These are phyloP conservation scores for Phrynocephalus guinanensis DNA, from an alignment of 2,797 vertebrate genomes.

Conservation along the genomic window DNA sequence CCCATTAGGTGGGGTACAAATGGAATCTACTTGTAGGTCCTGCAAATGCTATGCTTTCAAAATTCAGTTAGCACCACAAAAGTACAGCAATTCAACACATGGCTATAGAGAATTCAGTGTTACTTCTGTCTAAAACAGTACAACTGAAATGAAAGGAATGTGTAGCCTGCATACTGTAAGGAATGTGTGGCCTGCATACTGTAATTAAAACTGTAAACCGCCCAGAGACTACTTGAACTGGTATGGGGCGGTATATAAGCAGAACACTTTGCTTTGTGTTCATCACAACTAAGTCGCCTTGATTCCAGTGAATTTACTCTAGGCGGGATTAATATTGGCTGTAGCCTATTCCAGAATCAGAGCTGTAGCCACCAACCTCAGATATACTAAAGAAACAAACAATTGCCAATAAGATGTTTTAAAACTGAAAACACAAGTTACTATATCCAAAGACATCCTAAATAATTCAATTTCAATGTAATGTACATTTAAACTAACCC, in stretches of 20 bases:
- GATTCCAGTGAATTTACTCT: too few species aligned
- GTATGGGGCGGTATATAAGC: too few species aligned
- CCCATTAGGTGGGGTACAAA: neutral
- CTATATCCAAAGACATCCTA: neutral
- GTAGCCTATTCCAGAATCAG: neutral
- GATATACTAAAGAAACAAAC: neutral
- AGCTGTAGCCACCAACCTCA: neutral
- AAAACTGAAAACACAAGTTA: neutral
- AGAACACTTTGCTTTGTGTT: too few species aligned
- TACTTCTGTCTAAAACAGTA: too few species aligned
- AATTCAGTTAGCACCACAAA: neutral
- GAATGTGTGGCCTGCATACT: too few species aligned
- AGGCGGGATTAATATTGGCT: too few species aligned
- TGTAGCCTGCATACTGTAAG: too few species aligned
- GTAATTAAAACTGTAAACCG: too few species aligned
- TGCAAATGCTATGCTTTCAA: too few species aligned
- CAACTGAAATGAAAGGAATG: too few species aligned
- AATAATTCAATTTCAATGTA: neutral
- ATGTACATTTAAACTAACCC: neutral
- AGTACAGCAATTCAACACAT: neutral
- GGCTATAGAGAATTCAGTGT: neutral
- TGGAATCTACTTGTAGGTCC: neutral
- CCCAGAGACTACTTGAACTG: too few species aligned
- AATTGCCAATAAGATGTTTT: neutral
- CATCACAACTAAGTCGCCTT: too few species aligned